Evolutionary conservation across 2,113 vertebrate species (phyloP), one percentile per base, ranked within the genome.

Genomic region (Typhlomys cinereus): DNA sequence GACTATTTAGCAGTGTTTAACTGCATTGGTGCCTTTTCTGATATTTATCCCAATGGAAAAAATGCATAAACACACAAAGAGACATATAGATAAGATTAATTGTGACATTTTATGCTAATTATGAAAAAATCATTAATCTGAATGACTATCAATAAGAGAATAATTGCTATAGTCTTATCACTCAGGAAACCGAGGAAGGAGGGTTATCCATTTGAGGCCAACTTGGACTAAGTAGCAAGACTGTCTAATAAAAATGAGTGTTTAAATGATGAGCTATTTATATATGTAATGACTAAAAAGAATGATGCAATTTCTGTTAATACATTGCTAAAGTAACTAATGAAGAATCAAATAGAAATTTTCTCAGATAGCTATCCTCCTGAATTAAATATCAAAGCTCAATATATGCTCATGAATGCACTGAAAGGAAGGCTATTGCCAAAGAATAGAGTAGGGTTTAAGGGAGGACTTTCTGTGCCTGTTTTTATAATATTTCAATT

Each of bases 311-410:
- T 91, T 90, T 82, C 46, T 66, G 80, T 1, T 90, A 39, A 73
- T 31, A 75, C 41, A 91, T 81, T 44, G 34, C 41, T 79, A 17
- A 79, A 5, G 34, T 64, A 89, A 27, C 41, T 95, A 69, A 61
- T 82, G 69, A 82, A 90, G 69, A 75, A 92, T 18, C 20, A 70
- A 75, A 15, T 59, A 82, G n/a, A 81, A 92, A 95, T 75, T 83
- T 13, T 73, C 46, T 89, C 34, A 75, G 44, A 70, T 50, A 80
- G 8, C 18, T 80, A 81, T 81, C 1, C 18, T 82, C 20, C 50
- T 29, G 76, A 90, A 7, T 4, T 78, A 74, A 69, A 48, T 62
- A 62, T 89, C 4, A 70, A 93, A 79, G 61, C 69, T 52, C 62
- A 29, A 91, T n/a, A 44, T 29, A 89, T 85, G 39, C 46, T 76